Conservation (phyloP, 2,113 vertebrate species). For the Syrmaticus mikado region DNA sequence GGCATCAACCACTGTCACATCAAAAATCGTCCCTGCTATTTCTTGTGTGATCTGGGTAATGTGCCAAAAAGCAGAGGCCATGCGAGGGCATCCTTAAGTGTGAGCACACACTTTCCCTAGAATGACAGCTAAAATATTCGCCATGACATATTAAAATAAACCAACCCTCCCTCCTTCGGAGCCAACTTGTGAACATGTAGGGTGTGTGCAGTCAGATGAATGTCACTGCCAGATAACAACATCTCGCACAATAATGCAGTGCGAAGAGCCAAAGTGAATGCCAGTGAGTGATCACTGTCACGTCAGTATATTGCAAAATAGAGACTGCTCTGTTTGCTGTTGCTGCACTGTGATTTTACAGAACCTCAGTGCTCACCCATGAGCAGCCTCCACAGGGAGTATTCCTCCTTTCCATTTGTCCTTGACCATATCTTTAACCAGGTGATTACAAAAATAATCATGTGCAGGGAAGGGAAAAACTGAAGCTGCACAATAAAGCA, state of each 20-base stretch:
- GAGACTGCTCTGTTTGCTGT: not conserved
- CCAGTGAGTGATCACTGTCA: conserved; percentile 29
- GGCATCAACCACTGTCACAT: not conserved
- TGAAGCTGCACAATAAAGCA: not conserved
- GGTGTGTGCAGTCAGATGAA: conserved; percentile 47
- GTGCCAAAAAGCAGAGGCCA: not conserved
- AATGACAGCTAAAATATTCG: conserved; percentile 11
- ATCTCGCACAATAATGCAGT: not conserved
- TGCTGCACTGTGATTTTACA: not conserved
- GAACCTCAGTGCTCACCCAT: not conserved
- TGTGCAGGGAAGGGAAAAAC: not conserved
- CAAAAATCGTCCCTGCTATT: not conserved
- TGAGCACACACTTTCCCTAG: not conserved
- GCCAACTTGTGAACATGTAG: conserved; percentile 16
- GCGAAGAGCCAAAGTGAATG: not conserved
- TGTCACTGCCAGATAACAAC: conserved; percentile 29
- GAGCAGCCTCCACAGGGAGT: not conserved
- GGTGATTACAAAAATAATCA: not conserved
- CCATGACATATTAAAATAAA: conserved; percentile 62
- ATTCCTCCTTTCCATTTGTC: not conserved
- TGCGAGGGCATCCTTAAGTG: not conserved
- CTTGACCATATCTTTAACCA: not conserved
- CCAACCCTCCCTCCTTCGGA: conserved; percentile 15
- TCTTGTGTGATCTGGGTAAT: not conserved
- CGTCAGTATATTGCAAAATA: not conserved